phyloP scores from a whole-genome alignment of 2,888 invertebrate species.

The Pycnomerus fuliginosus region DNA sequence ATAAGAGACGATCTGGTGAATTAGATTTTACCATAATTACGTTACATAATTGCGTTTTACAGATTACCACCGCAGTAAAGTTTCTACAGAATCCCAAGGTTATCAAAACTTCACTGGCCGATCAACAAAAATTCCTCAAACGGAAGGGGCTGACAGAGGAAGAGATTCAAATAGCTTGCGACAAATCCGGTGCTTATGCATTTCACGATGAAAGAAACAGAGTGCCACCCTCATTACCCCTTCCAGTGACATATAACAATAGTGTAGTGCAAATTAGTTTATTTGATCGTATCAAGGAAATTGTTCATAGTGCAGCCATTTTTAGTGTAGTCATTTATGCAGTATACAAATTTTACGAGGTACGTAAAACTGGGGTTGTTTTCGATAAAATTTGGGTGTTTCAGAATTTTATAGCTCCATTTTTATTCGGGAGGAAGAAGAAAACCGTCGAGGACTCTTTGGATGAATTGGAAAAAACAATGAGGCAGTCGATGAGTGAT shows the following conservation, averaged over 20 bases:
- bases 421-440: slow-evolving; percentile 67
- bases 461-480: slow-evolving; percentile 65
- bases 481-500: slow-evolving; percentile 60
- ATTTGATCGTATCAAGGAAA: slow-evolving; percentile 63
- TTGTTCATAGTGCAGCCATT: slow-evolving; percentile 70
- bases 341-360: slow-evolving; percentile 80
- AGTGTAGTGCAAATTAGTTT: slow-evolving; percentile 47
- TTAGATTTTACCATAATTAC: no score
- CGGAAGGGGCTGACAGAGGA: slow-evolving; percentile 74
- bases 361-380: slow-evolving; percentile 41
- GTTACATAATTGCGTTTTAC: no score
- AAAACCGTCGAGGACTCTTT: slow-evolving; percentile 68
- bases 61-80: slow-evolving; percentile 81
- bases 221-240: slow-evolving; percentile 28
- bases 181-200: slow-evolving; percentile 58
- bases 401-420: slow-evolving; percentile 65
- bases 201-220: slow-evolving; percentile 39
- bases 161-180: slow-evolving; percentile 74
- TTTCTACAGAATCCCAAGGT: slow-evolving; percentile 87
- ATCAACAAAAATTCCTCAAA: slow-evolving; percentile 77
- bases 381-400: slow-evolving; percentile 26
- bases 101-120: slow-evolving; percentile 69
- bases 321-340: slow-evolving; percentile 77
- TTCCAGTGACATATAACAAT: slow-evolving; percentile 10
- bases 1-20: no score